Evolutionary conservation across 2,113 vertebrate genomes (phyloP).

Genomic region (Peucedramus taeniatus): DNA sequence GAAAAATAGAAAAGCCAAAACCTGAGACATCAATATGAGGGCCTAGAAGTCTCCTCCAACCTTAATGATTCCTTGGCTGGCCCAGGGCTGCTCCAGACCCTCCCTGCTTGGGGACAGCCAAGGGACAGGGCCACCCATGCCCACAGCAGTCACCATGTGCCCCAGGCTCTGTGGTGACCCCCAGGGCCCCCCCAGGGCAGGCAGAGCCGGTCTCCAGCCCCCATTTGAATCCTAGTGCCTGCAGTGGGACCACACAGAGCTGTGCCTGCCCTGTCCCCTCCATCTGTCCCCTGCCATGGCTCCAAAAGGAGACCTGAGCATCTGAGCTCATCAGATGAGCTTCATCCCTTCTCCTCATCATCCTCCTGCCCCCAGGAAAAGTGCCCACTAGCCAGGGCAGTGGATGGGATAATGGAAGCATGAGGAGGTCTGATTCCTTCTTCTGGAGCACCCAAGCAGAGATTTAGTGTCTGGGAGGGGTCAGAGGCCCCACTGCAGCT

Average conservation of each 20-base stretch:
- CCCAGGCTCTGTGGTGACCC: not conserved
- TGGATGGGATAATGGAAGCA: fast-evolving
- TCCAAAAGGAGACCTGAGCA: not conserved
- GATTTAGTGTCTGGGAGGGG: not conserved
- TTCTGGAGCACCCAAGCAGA: not conserved
- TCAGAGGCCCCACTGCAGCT: not conserved
- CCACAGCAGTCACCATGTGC: fast-evolving
- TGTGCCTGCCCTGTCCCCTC: not conserved
- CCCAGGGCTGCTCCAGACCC: not conserved
- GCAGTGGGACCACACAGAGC: not conserved
- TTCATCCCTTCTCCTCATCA: not conserved
- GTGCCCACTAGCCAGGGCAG: not conserved
- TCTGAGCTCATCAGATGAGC: not conserved
- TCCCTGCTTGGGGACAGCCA: not conserved
- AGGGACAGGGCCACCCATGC: not conserved
- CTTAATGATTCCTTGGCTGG: not conserved
- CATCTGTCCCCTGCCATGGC: not conserved
- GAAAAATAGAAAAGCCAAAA: not conserved
- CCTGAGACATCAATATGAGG: not conserved
- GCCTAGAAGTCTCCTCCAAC: not conserved
- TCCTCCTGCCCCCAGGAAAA: not conserved
- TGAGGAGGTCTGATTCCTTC: not conserved
- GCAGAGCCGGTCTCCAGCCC: not conserved
- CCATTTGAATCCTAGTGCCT: fast-evolving
- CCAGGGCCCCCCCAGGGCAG: not conserved